These are phyloP conservation scores for Xestia c-nigrum DNA, from an alignment of 2,888 invertebrate genomes.

Conservation along the genomic window DNA sequence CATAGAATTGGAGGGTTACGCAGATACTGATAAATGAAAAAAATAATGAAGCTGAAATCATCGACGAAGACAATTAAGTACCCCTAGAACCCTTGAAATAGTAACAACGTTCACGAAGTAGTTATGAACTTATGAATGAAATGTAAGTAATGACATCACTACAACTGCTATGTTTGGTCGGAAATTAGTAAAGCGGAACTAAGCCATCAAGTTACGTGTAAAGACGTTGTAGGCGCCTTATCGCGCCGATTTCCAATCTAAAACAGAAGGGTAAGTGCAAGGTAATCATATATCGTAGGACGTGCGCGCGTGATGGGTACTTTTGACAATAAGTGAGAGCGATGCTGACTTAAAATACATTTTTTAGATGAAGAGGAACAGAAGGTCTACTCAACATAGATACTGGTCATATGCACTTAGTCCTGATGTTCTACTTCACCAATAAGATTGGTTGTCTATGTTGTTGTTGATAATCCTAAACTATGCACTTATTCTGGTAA, in stretches of 20 bases:
- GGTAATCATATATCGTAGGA: slow-evolving; percentile 12
- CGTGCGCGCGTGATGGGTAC: slow-evolving; percentile 23
- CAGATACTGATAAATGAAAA: background rate
- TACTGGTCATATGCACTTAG: background rate
- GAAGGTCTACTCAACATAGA: background rate
- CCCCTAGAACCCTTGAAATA: background rate
- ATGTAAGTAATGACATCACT: background rate
- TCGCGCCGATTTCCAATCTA: slow-evolving; percentile 43
- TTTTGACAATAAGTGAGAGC: slow-evolving; percentile 42
- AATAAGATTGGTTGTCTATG: background rate
- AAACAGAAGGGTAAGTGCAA: slow-evolving; percentile 17
- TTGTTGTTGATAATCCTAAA: background rate
- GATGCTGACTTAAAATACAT: background rate
- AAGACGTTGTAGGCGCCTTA: slow-evolving; percentile 2
- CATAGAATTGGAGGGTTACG: background rate
- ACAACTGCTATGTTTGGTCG: background rate
- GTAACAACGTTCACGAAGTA: slow-evolving; percentile 1
- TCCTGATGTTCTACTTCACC: background rate
- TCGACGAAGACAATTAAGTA: background rate
- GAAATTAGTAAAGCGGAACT: slow-evolving; percentile 10
- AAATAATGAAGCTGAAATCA: background rate
- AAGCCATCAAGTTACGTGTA: slow-evolving; percentile 8
- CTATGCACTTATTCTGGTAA: no score
- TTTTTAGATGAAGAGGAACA: background rate
- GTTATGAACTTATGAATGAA: background rate